phyloP scores from a whole-genome alignment of 2,797 vertebrate species.

The Falco rusticolus region DNA sequence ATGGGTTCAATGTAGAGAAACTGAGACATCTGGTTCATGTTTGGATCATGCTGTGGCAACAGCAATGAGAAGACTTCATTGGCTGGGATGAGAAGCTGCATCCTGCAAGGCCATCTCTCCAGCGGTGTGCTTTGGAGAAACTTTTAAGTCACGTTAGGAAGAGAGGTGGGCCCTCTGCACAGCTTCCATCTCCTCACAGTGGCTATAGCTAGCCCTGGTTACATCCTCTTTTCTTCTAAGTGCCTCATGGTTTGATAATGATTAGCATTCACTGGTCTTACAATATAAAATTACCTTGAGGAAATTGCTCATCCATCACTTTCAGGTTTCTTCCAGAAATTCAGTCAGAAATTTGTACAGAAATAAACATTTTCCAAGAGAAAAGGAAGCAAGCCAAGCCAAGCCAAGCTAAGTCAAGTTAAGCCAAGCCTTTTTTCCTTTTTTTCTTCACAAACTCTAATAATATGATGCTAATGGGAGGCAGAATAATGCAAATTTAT shows the following conservation, averaged over 20 bases:
- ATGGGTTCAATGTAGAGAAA: background rate
- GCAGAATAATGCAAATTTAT: background rate
- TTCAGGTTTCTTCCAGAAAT: slow-evolving; percentile 20
- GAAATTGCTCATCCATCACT: slow-evolving; percentile 32
- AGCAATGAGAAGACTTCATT: background rate
- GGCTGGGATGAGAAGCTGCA: background rate
- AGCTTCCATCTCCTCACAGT: background rate
- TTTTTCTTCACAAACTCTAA: background rate
- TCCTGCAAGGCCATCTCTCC: background rate
- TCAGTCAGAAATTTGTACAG: slow-evolving; percentile 10
- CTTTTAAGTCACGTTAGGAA: background rate
- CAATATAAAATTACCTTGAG: background rate
- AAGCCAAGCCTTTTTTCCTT: background rate
- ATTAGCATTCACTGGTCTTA: background rate
- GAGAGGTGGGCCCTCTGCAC: background rate
- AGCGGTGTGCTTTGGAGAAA: background rate
- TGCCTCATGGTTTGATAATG: background rate
- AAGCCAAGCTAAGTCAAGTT: background rate
- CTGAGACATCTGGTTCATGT: background rate
- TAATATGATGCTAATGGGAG: background rate
- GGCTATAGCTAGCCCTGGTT: background rate
- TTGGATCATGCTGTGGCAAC: background rate
- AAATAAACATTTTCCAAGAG: slow-evolving; percentile 36
- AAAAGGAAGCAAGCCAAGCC: slow-evolving; percentile 12
- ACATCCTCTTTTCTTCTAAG: background rate